A percentile compares a stretch with the other conserved stretches of the same genome.
phyloP scores from a whole-genome alignment of 2,888 invertebrate species.

The Mythimna vitellina region DNA sequence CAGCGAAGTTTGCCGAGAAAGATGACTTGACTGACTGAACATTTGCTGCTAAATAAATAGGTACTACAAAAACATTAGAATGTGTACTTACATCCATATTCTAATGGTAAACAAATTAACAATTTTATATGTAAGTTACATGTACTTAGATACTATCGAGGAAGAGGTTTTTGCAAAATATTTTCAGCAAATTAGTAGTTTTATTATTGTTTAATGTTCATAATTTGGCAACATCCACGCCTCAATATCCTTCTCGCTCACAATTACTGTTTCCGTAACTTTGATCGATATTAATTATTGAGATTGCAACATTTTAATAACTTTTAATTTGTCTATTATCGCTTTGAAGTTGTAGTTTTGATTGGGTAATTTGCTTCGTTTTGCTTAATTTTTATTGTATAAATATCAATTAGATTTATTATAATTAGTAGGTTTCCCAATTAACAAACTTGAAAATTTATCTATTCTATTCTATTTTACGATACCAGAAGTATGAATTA shows the following conservation, averaged over 20 bases:
- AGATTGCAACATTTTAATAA: slow-evolving; percentile 25
- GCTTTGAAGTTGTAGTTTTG: not conserved
- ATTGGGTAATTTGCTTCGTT: not conserved
- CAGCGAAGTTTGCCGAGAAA: too few species aligned
- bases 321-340: slow-evolving; percentile 8
- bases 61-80: too few species aligned
- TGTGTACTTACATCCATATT: too few species aligned
- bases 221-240: slow-evolving; percentile 35
- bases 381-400: not conserved
- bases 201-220: slow-evolving; percentile 7
- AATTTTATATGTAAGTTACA: too few species aligned
- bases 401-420: not conserved
- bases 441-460: not conserved
- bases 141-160: not conserved
- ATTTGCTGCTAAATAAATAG: too few species aligned
- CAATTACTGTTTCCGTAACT: slow-evolving; percentile 52
- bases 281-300: slow-evolving; percentile 38
- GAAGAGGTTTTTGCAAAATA: slow-evolving; percentile 23
- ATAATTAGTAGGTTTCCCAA: not conserved
- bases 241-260: slow-evolving; percentile 34
- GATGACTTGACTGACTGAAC: too few species aligned
- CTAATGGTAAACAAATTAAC: too few species aligned
- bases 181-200: not conserved
- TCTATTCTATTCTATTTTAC: too few species aligned
- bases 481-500: too few species aligned